Conservation (phyloP, 2,113 vertebrate genomes). For the Crotalus horridus region DNA sequence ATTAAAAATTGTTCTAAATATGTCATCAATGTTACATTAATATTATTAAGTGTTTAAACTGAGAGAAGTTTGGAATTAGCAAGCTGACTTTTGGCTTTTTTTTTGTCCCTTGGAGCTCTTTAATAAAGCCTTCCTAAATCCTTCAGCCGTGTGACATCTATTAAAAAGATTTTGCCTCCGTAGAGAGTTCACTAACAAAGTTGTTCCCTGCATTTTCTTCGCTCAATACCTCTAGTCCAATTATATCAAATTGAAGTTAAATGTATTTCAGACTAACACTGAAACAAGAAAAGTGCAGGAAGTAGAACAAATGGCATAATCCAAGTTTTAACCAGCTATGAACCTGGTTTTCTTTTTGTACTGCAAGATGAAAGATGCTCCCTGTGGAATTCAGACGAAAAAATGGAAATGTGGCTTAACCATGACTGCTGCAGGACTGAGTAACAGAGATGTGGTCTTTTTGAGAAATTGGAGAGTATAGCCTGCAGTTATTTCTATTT, state of each 20-base stretch:
- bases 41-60: neutral
- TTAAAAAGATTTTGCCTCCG: neutral
- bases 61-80: neutral
- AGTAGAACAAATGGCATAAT: neutral
- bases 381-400: neutral
- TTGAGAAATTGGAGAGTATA: neutral
- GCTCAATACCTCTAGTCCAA: neutral
- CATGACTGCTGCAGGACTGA: neutral
- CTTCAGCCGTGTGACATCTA: neutral
- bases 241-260: neutral
- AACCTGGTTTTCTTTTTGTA: neutral
- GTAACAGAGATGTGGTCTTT: neutral
- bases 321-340: neutral
- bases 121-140: neutral
- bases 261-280: neutral
- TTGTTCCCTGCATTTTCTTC: neutral
- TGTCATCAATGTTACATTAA: neutral
- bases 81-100: neutral
- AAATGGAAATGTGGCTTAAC: neutral
- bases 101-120: neutral
- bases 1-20: neutral
- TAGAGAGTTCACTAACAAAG: neutral
- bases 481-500: neutral
- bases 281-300: neutral
- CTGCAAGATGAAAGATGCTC: neutral